Base-by-base conservation (phyloP, 1,140 invertebrate species). In the Ceratitis capitata region DNA sequence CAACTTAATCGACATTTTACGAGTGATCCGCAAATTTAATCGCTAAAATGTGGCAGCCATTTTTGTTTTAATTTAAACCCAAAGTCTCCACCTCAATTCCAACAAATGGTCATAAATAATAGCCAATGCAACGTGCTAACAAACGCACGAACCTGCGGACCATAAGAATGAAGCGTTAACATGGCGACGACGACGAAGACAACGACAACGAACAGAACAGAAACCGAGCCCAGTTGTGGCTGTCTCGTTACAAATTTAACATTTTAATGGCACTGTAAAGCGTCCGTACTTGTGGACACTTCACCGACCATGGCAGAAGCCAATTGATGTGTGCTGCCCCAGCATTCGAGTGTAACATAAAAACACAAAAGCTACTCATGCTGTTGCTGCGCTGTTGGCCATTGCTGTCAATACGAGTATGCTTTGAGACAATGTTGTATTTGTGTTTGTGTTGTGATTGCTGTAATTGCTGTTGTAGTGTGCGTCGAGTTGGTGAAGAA, bases 231-330 rank as follows among this genome's bases (percentile, higher is more conserved):
- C 29, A 19, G 1, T 35, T 35, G 29, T 35, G 61, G 12, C 61
- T 69, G 61, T 69, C 61, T 69, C 61, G 61, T 69, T 69, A 69
- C 61, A 35, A 39, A 69, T 69, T 69, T 69, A 69, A 69, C 61
- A 69, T 69, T 69, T 69, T 69, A 69, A 69, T 69, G 61, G 61
- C 61, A 35, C 61, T 69, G 61, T 69, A 69, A 69, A 69, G 32
- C 61, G 61, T 69, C 32, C 61, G 61, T 69, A 69, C 29, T 69
- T 69, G 61, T 69, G 61, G 61, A 69, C 61, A 69, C 61, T 32
- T 69, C 61, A 32, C 61, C 61, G 61, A 69, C 35, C 61, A 69
- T 32, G 32, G 9, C 61, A 69, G 32, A 69, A n/a, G n/a, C n/a
- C 61, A 69, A 69, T 69, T 69, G 61, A 35, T 69, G 61, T 69